phyloP scores from a whole-genome alignment of 2,888 invertebrate genomes.

The Agrilus mali region DNA sequence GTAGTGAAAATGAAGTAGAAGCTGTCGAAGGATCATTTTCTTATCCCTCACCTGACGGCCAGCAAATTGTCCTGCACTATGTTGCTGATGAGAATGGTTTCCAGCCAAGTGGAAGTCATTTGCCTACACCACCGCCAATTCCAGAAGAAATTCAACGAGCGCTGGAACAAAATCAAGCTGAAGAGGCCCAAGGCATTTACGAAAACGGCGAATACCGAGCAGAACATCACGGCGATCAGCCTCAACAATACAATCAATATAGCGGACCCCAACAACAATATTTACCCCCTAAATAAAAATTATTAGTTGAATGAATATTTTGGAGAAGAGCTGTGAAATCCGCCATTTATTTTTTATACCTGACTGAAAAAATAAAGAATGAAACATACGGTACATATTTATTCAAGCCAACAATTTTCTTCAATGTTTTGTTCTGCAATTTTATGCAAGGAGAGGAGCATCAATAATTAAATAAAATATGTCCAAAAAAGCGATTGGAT shows the following conservation, averaged over 20 bases:
- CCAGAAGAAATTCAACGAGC: slow-evolving; percentile 40
- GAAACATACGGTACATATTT: too few relatives aligned
- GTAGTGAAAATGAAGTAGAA: slow-evolving; percentile 10
- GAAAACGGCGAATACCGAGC: slow-evolving; percentile 20
- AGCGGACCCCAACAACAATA: slow-evolving; percentile 13
- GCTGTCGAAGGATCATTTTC: slow-evolving; percentile 23
- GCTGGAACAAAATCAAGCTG: slow-evolving; percentile 13
- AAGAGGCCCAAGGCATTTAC: slow-evolving; percentile 17
- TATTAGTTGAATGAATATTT: too few relatives aligned
- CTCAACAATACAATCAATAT: slow-evolving; percentile 1
- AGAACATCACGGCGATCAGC: slow-evolving; percentile 1
- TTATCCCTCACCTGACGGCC: slow-evolving; percentile 25
- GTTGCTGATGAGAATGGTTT: slow-evolving; percentile 24
- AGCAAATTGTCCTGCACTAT: slow-evolving; percentile 18
- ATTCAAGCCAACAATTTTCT: too few relatives aligned
- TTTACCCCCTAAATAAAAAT: slow-evolving; percentile 9
- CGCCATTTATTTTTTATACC: too few relatives aligned
- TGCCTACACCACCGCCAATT: slow-evolving; percentile 47
- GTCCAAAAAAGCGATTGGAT: too few relatives aligned
- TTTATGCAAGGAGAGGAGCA: too few relatives aligned
- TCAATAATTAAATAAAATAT: too few relatives aligned
- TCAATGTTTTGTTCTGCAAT: too few relatives aligned
- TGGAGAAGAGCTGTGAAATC: too few relatives aligned
- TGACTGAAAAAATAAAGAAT: too few relatives aligned
- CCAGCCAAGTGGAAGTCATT: slow-evolving; percentile 20